Evolutionary conservation across 2,797 vertebrate species (phyloP).

Genomic region (Taenioides sp.): DNA sequence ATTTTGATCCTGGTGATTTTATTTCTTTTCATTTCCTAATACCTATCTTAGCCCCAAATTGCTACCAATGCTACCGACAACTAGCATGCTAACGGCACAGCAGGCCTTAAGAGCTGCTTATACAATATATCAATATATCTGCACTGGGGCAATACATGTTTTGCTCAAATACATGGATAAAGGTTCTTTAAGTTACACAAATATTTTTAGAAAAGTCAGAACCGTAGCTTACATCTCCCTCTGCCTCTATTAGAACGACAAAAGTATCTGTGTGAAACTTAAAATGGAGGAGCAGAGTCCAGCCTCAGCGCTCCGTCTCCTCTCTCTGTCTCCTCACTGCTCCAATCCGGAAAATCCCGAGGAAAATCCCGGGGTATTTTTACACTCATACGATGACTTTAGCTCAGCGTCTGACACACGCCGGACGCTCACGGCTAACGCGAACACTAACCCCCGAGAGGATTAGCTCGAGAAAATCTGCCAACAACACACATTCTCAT

Average conservation of each 20-base stretch:
- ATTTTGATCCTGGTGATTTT: too few relatives aligned
- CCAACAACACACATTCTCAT: background rate
- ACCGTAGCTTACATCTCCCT: background rate
- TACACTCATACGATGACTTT: slow-evolving; percentile 9
- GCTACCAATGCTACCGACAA: too few relatives aligned
- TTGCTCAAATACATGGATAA: too few relatives aligned
- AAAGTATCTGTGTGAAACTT: background rate
- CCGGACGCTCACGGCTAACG: background rate
- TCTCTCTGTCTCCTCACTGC: background rate
- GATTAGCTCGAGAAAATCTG: slow-evolving; percentile 1
- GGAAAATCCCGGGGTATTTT: slow-evolving; percentile 7
- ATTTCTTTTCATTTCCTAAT: too few relatives aligned
- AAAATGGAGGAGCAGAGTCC: background rate
- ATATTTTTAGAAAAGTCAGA: background rate
- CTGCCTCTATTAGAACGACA: background rate
- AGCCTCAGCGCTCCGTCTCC: slow-evolving; percentile 7
- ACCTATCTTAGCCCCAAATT: too few relatives aligned
- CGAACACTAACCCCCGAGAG: background rate
- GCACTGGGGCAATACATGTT: too few relatives aligned
- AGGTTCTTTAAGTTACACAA: background rate
- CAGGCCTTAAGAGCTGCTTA: too few relatives aligned
- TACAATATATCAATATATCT: too few relatives aligned
- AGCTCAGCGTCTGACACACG: slow-evolving; percentile 5
- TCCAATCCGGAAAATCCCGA: background rate
- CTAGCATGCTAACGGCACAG: too few relatives aligned